Conservation (phyloP, 2,113 vertebrate genomes). For the Coturnix japonica region DNA sequence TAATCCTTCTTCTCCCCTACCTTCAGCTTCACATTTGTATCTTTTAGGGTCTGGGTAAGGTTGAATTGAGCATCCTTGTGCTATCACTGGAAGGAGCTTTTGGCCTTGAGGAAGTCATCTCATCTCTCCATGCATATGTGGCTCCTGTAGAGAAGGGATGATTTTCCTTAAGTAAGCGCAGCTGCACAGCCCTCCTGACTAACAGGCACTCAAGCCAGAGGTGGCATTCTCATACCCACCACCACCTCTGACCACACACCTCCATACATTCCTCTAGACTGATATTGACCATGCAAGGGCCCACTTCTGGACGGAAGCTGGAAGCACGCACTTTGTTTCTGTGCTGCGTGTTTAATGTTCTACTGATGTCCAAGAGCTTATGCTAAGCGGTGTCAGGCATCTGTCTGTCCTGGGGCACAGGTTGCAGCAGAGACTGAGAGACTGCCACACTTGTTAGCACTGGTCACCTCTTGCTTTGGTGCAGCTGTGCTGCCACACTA, state of each 20-base stretch:
- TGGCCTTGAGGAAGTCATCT: not conserved
- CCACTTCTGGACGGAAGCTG: not conserved
- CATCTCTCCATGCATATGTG: rapidly evolving
- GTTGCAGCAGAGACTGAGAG: not conserved
- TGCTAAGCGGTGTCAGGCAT: rapidly evolving
- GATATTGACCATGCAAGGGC: not conserved
- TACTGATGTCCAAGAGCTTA: not conserved
- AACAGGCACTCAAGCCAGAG: not conserved
- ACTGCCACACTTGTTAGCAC: not conserved
- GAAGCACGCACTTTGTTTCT: rapidly evolving
- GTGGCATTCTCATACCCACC: rapidly evolving
- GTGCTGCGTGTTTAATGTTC: not conserved
- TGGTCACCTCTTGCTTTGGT: not conserved
- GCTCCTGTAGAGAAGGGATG: not conserved
- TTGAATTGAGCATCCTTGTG: not conserved
- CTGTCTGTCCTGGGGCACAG: not conserved
- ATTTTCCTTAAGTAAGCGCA: not conserved
- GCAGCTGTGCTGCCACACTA: not conserved
- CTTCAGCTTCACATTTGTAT: not conserved
- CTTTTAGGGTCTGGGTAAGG: not conserved
- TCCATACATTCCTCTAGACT: rapidly evolving
- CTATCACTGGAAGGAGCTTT: not conserved
- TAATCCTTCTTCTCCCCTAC: not conserved
- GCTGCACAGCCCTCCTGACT: not conserved
- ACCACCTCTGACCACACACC: not conserved